A percentile compares a stretch with the other conserved stretches of the same genome.
Conservation (phyloP, 2,797 vertebrate genomes). For the Leucoraja ocellata region DNA sequence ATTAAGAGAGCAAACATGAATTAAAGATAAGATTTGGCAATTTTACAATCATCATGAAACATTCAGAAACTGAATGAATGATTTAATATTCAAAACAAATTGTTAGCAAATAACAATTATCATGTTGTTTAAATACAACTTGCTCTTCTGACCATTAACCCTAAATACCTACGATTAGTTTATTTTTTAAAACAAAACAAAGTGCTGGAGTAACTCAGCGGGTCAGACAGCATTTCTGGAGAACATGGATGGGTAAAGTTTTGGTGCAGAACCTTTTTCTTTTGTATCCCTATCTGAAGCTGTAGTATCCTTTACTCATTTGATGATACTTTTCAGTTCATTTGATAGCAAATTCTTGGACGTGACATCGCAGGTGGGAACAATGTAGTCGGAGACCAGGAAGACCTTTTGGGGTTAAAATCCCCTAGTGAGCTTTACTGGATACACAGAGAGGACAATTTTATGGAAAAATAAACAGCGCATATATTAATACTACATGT, state of each 20-base stretch:
- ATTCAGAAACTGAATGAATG: too few species aligned
- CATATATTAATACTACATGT: neutral
- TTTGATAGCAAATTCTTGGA: neutral
- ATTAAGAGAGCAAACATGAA: too few species aligned
- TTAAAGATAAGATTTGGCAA: too few species aligned
- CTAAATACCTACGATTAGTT: neutral
- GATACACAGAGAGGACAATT: neutral
- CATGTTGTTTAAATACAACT: neutral
- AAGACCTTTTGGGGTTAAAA: neutral
- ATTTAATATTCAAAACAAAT: too few species aligned
- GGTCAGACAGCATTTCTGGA: too few species aligned
- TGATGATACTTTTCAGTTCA: neutral
- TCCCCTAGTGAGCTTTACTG: neutral
- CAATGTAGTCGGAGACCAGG: neutral
- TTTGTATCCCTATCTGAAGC: neutral
- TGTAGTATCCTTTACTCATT: neutral
- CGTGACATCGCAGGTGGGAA: neutral
- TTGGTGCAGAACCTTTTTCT: too few species aligned
- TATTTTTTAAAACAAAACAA: neutral
- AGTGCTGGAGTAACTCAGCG: too few species aligned
- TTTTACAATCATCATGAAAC: too few species aligned
- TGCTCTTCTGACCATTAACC: neutral
- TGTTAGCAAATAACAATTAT: too few species aligned
- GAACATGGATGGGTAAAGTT: too few species aligned
- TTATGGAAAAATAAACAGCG: neutral